A percentile compares a stretch with the other conserved stretches of the same genome.
Evolutionary conservation across 1,140 invertebrate species (phyloP).

Genomic region (Augochlora pura): DNA sequence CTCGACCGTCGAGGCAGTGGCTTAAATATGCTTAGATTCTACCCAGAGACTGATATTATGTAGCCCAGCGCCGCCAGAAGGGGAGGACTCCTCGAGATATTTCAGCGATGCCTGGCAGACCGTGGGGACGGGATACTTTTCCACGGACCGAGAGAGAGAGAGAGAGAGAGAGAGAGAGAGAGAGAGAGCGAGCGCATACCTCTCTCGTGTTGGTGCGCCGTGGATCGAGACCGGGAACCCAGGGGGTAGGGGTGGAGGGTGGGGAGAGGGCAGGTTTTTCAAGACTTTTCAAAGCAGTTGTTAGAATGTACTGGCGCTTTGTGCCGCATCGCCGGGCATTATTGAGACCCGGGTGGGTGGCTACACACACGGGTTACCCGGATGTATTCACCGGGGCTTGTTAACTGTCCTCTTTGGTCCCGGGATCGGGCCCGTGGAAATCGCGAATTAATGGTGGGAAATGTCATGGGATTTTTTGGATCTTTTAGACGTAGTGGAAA

Average conservation of each 20-base stretch:
- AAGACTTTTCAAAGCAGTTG: conserved; percentile 35
- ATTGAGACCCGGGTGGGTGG: background rate
- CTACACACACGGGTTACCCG: too few relatives aligned
- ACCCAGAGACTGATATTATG: conserved; percentile 60
- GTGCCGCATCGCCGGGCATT: conserved; percentile 2
- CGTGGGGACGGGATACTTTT: conserved; percentile 46
- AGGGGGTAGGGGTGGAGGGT: background rate
- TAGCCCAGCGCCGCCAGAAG: conserved; percentile 32
- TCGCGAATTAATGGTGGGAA: too few relatives aligned
- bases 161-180: too few relatives aligned
- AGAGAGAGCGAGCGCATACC: conserved; percentile 45
- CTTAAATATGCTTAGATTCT: conserved; percentile 70
- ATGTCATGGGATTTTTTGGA: too few relatives aligned
- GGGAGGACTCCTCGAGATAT: conserved; percentile 50
- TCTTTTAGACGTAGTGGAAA: too few relatives aligned
- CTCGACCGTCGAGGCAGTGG: conserved; percentile 6
- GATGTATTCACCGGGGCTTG: background rate
- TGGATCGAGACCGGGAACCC: conserved; percentile 48
- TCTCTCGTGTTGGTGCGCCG: conserved; percentile 48
- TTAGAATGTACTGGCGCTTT: background rate
- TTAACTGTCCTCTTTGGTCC: background rate
- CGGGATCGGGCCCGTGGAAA: too few relatives aligned
- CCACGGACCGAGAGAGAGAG: conserved; percentile 38
- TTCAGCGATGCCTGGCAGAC: conserved; percentile 41
- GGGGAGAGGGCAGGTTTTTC: conserved; percentile 4